phyloP scores from a whole-genome alignment of 2,113 vertebrate genomes.

The Actenoides hombroni region DNA sequence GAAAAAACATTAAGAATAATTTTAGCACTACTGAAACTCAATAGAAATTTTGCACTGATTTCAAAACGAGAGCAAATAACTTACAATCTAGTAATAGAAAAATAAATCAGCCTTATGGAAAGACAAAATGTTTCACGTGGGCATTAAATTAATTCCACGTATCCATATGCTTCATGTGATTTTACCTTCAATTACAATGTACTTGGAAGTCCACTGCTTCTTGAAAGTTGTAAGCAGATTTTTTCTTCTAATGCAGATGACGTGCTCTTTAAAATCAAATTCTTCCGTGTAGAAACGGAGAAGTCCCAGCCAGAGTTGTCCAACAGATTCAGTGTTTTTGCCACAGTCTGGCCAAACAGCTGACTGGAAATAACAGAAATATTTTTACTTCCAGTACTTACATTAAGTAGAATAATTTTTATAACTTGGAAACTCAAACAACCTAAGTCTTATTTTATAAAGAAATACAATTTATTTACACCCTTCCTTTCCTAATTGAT shows the following conservation, averaged over 20 bases:
- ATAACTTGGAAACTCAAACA: background rate
- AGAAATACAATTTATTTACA: background rate
- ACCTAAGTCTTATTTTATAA: background rate
- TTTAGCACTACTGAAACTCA: background rate
- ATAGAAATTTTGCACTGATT: background rate
- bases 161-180: background rate
- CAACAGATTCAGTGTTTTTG: slow-evolving; percentile 86
- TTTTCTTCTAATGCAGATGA: slow-evolving; percentile 88
- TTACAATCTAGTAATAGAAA: background rate
- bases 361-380: slow-evolving; percentile 71
- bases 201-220: slow-evolving; percentile 97
- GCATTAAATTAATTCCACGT: background rate
- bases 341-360: slow-evolving; percentile 82
- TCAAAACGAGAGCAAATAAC: background rate
- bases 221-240: slow-evolving; percentile 93
- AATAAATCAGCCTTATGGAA: background rate
- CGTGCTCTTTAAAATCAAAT: slow-evolving; percentile 95
- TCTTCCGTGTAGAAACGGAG: slow-evolving; percentile 94
- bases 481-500: background rate
- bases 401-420: background rate
- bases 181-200: slow-evolving; percentile 94
- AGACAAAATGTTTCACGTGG: background rate
- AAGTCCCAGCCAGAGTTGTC: slow-evolving; percentile 92
- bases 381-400: background rate
- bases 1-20: fast-evolving